phyloP scores from a whole-genome alignment of 2,888 invertebrate species.

The Graphium colonna region DNA sequence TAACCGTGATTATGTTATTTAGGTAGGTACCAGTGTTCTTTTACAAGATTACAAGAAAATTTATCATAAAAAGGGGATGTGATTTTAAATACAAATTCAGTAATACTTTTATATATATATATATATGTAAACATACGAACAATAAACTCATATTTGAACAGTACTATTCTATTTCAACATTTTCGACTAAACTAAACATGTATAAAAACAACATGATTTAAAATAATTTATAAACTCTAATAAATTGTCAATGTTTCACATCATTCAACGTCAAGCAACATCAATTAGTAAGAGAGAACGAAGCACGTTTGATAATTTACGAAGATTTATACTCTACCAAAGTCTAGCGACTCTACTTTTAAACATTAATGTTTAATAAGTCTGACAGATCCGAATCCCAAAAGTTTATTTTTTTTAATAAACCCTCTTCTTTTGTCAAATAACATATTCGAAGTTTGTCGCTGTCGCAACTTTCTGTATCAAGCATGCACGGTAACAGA shows the following conservation, averaged over 20 bases:
- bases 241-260: conserved; percentile 65
- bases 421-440: conserved; percentile 2
- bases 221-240: conserved; percentile 64
- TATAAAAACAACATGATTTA: conserved; percentile 66
- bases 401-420: not conserved
- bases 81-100: conserved; percentile 65
- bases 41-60: conserved; percentile 70
- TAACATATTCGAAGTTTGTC: not conserved
- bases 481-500: not conserved
- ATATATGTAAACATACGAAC: no score
- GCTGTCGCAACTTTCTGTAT: not conserved
- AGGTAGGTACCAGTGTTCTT: conserved; percentile 55
- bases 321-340: conserved; percentile 65
- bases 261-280: conserved; percentile 75
- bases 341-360: conserved; percentile 75
- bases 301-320: conserved; percentile 58
- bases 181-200: conserved; percentile 68
- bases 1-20: conserved; percentile 47
- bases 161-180: conserved; percentile 71
- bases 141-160: conserved; percentile 62
- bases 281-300: conserved; percentile 65
- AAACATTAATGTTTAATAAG: conserved; percentile 41
- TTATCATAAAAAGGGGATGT: conserved; percentile 59
- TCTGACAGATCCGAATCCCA: conserved; percentile 21
- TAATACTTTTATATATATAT: conserved; percentile 51